A percentile compares a stretch with the other conserved stretches of the same genome.
Evolutionary conservation across 2,113 vertebrate species (phyloP).

Genomic region (Cardinalis cardinalis): DNA sequence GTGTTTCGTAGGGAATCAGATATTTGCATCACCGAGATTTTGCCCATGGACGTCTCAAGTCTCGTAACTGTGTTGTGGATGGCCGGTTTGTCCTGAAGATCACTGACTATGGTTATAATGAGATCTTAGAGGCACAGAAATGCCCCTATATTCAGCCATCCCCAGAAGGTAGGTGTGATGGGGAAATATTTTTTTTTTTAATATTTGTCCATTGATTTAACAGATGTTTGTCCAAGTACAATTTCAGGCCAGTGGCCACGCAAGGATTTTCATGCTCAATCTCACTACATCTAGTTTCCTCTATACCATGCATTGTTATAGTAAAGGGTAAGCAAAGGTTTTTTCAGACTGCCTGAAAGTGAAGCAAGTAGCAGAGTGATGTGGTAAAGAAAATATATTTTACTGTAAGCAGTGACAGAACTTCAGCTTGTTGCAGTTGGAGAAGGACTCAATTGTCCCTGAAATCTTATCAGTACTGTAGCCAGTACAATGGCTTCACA

Average conservation of each 20-base stretch:
- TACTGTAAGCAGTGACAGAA: not conserved
- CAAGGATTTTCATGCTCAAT: not conserved
- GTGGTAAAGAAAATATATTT: not conserved
- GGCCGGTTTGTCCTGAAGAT: conserved; percentile 92
- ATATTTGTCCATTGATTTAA: not conserved
- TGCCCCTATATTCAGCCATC: conserved; percentile 63
- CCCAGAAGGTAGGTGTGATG: conserved; percentile 78
- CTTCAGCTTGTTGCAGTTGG: not conserved
- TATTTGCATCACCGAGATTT: conserved; percentile 88
- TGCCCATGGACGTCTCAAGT: conserved; percentile 87
- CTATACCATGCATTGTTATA: not conserved
- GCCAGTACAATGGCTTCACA: not conserved
- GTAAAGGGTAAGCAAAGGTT: not conserved
- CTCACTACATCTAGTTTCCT: not conserved
- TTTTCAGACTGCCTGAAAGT: not conserved
- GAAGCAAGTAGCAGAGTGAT: not conserved
- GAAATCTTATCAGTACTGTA: not conserved
- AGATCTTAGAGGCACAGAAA: conserved; percentile 83
- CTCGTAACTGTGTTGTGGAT: conserved; percentile 89
- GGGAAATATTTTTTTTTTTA: not conserved
- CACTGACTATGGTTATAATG: conserved; percentile 87
- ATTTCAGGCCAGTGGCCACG: not conserved
- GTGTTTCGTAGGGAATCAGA: conserved; percentile 82
- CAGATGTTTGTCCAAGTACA: not conserved
- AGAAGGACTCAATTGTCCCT: not conserved